Conservation (phyloP, 2,888 invertebrate species). For the Synergus gifuensis region DNA sequence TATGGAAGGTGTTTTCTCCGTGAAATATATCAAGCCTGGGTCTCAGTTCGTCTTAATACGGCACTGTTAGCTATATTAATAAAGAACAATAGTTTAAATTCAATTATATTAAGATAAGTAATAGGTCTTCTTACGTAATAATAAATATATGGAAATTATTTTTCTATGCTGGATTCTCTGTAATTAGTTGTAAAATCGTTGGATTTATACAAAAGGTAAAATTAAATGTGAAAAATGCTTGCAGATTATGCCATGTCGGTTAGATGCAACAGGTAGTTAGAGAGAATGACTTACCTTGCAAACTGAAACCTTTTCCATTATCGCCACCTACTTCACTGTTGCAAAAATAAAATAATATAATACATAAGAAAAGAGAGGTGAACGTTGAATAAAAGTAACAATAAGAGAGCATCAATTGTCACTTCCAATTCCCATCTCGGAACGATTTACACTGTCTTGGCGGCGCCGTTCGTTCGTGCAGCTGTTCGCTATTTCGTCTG, state of each 20-base stretch:
- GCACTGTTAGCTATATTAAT: no score
- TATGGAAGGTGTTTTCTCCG: no score
- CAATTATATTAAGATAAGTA: no score
- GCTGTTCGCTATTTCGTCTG: background rate
- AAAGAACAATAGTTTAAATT: no score
- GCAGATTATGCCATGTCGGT: slow-evolving; percentile 42
- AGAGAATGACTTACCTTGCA: slow-evolving; percentile 69
- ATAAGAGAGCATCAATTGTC: slow-evolving; percentile 10
- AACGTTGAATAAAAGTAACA: slow-evolving; percentile 1
- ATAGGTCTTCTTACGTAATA: no score
- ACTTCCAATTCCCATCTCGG: background rate
- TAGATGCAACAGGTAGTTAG: slow-evolving; percentile 67
- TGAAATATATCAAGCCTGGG: no score
- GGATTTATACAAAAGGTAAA: background rate
- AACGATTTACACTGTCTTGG: slow-evolving; percentile 6
- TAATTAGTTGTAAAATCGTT: no score
- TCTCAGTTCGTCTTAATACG: no score
- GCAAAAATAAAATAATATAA: slow-evolving; percentile 1
- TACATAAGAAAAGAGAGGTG: slow-evolving; percentile 2
- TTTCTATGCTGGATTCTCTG: no score
- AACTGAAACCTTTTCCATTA: slow-evolving; percentile 72
- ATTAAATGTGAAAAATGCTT: slow-evolving; percentile 41
- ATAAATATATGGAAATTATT: no score
- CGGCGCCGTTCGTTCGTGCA: slow-evolving; percentile 4
- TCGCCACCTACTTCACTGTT: slow-evolving; percentile 1